phyloP scores from a whole-genome alignment of 2,888 invertebrate genomes.

The Morpho deidamia region DNA sequence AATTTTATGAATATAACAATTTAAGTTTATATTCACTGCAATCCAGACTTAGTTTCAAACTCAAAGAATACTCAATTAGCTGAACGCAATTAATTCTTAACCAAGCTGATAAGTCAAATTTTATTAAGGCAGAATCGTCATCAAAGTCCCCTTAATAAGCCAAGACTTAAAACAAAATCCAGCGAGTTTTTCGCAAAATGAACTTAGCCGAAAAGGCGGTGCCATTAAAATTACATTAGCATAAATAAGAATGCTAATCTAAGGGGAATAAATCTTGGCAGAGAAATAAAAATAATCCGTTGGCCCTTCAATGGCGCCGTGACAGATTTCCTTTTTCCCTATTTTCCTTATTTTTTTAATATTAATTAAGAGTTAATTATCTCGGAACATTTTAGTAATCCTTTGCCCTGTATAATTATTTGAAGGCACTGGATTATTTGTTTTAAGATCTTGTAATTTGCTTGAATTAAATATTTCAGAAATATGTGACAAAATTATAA shows the following conservation, averaged over 20 bases:
- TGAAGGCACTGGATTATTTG: not conserved
- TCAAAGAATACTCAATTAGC: conserved; percentile 9
- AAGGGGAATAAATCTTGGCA: conserved; percentile 71
- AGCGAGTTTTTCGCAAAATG: conserved; percentile 67
- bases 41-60: not conserved
- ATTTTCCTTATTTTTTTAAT: conserved; percentile 13
- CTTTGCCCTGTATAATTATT: conserved; percentile 3
- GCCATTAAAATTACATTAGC: conserved; percentile 79
- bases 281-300: conserved; percentile 72
- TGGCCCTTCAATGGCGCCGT: conserved; percentile 54
- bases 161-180: conserved; percentile 65
- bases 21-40: no score
- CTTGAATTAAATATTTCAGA: no score
- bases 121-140: conserved; percentile 58
- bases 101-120: conserved; percentile 57
- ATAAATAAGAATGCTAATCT: conserved; percentile 78
- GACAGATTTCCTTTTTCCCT: conserved; percentile 44
- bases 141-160: conserved; percentile 63
- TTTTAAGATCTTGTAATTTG: no score
- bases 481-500: no score
- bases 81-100: conserved; percentile 26
- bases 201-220: conserved; percentile 73
- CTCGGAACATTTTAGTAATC: not conserved
- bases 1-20: no score
- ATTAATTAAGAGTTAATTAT: conserved; percentile 14